Base-by-base conservation (phyloP, 2,113 vertebrate genomes). In the Lagopus muta region DNA sequence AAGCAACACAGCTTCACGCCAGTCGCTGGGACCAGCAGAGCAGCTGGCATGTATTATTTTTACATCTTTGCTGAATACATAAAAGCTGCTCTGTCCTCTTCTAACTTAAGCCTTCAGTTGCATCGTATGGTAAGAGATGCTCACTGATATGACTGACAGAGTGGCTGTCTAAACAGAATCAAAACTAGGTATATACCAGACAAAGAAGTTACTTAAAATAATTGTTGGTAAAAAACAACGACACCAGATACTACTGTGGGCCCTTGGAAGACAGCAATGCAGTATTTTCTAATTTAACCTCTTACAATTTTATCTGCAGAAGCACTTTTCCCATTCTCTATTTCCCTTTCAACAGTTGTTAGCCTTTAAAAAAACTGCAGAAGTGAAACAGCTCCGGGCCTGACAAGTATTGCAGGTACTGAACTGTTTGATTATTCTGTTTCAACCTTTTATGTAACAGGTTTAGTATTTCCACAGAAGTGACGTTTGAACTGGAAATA, bases 271-370 rank as follows among this genome's bases (percentile, higher is more conserved):
- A 93, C 95, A 83, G 73, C 64, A 67, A 55, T 50, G 74, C 73
- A 90, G 81, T 77, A 88, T 92, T 94, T 95, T 82, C 86, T 95
- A 77, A 96, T 95, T 95, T 94, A 97, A 93, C 90, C 92, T 95
- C 94, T 94, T 92, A 89, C 80, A 92, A 95, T 88, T 88, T 86
- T 90, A 95, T 96, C 93, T 92, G 50, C 82, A 82, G 80, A 67
- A 86, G 45, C 8, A 50, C 60, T 73, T 91, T 24, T 69, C 61
- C 58, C 82, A 70, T 88, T 92, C 86, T 79, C 61, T 38, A 38
- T 67, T 94, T 92, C 71, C 79, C 54, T 86, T 90, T 76, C 94
- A 79, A 67, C 55, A 72, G 92, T 73, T 92, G 82, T 86, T 93
- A 89, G 95, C 91, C 81, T 96, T 94, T 88, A 74, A 85, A 82